Conservation (phyloP, 2,888 invertebrate species). For the Dione juno region DNA sequence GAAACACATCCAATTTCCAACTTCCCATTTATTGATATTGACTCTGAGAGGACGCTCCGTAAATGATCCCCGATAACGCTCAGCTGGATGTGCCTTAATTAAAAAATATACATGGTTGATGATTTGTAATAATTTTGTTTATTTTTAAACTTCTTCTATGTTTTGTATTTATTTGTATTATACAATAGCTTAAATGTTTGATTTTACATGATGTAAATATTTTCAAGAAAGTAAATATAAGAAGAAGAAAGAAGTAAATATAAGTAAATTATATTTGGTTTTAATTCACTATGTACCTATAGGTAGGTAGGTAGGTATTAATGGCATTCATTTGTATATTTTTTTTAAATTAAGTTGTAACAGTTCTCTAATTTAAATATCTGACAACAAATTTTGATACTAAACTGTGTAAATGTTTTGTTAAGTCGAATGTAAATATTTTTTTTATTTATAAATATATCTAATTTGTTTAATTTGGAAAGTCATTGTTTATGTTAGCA, state of each 20-base stretch:
- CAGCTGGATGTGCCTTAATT: constrained; percentile 57
- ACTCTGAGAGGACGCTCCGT: constrained; percentile 78
- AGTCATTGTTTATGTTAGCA: neutral
- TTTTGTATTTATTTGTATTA: neutral
- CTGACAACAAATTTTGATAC: no score
- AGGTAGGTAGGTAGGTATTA: no score
- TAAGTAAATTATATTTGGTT: no score
- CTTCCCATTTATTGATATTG: constrained; percentile 84
- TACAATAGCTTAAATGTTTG: neutral
- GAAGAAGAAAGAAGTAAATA: no score
- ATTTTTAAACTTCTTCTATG: neutral
- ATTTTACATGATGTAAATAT: neutral
- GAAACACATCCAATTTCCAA: constrained; percentile 83
- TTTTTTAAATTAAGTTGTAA: neutral
- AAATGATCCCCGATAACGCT: constrained; percentile 59
- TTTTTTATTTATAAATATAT: neutral
- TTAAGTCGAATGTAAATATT: no score
- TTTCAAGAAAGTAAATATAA: no score
- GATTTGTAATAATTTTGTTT: constrained; percentile 14
- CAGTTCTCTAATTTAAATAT: no score
- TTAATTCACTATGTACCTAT: no score
- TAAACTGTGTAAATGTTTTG: no score
- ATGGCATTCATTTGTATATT: no score
- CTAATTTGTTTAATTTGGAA: neutral
- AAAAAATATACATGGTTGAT: constrained; percentile 30